Evolutionary conservation across 2,113 vertebrate species (phyloP).

Genomic region (Proteles cristata): DNA sequence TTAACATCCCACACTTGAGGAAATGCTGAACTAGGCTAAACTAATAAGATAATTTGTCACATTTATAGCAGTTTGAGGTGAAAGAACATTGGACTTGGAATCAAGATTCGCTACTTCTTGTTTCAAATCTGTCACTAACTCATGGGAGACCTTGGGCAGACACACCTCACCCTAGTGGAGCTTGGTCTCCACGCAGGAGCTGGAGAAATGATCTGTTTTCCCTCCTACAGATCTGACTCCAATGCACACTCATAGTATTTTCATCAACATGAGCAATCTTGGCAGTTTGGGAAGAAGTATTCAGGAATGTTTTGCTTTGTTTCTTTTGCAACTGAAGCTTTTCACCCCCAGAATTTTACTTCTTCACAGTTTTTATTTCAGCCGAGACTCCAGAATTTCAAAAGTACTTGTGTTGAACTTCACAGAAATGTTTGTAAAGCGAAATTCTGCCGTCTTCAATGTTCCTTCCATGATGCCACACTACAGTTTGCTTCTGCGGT

Average conservation of each 20-base stretch:
- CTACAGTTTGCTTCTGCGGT: neutral
- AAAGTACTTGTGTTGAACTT: slow-evolving; percentile 55
- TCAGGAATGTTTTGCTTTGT: slow-evolving; percentile 72
- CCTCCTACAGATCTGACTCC: neutral
- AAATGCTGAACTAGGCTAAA: slow-evolving; percentile 81
- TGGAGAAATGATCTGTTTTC: neutral
- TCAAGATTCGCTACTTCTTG: slow-evolving; percentile 70
- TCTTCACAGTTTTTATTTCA: slow-evolving; percentile 72
- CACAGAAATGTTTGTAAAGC: slow-evolving; percentile 49
- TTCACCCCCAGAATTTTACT: slow-evolving; percentile 63
- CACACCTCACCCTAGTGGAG: neutral
- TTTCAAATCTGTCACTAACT: slow-evolving; percentile 16
- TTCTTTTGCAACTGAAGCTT: slow-evolving; percentile 67
- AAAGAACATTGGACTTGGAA: slow-evolving; percentile 67
- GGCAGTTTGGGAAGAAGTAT: slow-evolving; percentile 41
- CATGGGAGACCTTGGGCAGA: slow-evolving; percentile 18
- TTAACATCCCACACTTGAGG: slow-evolving; percentile 80
- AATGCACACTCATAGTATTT: neutral
- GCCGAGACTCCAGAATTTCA: slow-evolving; percentile 62
- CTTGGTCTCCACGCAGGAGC: neutral
- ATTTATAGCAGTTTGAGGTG: slow-evolving; percentile 70
- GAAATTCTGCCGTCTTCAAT: neutral
- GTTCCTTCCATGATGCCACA: neutral
- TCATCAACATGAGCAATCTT: slow-evolving; percentile 39
- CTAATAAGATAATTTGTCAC: slow-evolving; percentile 80